Base-by-base conservation (phyloP, 2,113 vertebrate genomes). In the Psephotus haematonotus region DNA sequence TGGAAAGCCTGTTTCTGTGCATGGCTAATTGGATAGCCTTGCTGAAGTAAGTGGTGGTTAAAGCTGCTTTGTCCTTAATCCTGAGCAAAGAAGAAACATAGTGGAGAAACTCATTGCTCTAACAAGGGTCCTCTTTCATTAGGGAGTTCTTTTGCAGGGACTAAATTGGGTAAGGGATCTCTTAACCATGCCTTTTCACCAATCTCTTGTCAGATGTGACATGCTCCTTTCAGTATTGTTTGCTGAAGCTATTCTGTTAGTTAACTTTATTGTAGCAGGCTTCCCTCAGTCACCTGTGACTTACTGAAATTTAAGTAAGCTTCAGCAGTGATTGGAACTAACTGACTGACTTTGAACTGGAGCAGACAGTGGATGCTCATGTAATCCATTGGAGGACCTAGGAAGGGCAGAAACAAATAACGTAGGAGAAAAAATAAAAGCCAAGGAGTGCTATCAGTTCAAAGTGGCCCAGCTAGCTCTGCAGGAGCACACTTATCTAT, bases 371-470 rank as follows among this genome's bases (percentile, higher is more conserved):
- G 83, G 81, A 68, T 93, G 93, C 93, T 91, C 94, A 20, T 71
- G 63, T 91, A 79, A 92, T 91, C 89, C 91, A 2, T 84, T 3
- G 24, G 77, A 76, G 52, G 77, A 86, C 69, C 86, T 81, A 96
- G 77, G n/a, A 82, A 95, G 86, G 93, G 91, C 89, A 93, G 92
- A 57, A 60, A 63, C 88, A 93, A 93, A 92, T 39, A 84, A 81
- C 88, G 57, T 81, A 95, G 77, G 89, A 91, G 81, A 86, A 91
- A 92, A 95, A 97, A 86, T 96, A 95, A 96, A 97, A 95, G 81
- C 94, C 86, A 78, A 13, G 37, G 77, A 93, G 93, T 57, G 4
- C 52, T 81, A 84, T 55, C 72, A 57, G 87, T 91, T 93, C 78
- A n/a, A 76, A 93, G 95, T 86, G 83, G 84, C 83, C 91, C 93